Evolutionary conservation across 2,113 vertebrate genomes (phyloP).

Genomic region (Heloderma charlesbogerti): DNA sequence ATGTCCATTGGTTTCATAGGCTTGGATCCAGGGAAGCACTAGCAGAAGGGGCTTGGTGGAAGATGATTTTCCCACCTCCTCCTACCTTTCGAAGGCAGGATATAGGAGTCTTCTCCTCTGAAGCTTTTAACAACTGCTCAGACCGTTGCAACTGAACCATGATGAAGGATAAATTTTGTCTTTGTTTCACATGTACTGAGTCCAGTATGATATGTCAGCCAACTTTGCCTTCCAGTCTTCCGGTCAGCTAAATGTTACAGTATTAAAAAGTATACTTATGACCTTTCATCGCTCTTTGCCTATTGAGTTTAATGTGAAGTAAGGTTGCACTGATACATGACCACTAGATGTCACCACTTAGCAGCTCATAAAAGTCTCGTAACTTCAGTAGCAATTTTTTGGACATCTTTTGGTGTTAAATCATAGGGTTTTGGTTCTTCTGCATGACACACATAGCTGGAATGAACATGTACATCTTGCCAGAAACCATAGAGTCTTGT

Average conservation of each 20-base stretch:
- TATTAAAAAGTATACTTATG: not conserved
- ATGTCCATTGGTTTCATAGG: not conserved
- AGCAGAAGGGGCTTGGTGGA: not conserved
- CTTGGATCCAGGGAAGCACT: not conserved
- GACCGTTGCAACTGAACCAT: not conserved
- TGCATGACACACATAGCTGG: not conserved
- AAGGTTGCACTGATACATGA: not conserved
- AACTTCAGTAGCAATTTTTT: not conserved
- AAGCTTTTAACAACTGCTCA: not conserved
- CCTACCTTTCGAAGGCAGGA: not conserved
- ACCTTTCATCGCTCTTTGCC: not conserved
- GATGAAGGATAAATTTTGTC: not conserved
- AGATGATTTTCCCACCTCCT: not conserved
- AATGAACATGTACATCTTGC: not conserved
- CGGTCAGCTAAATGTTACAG: not conserved
- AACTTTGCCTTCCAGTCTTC: not conserved
- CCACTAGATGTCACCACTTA: slow-evolving; percentile 40
- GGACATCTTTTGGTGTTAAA: not conserved
- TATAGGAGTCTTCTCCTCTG: not conserved
- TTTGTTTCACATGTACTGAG: not conserved
- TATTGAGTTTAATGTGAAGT: not conserved
- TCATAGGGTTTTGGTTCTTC: not conserved
- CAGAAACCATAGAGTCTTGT: not conserved
- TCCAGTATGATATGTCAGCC: not conserved
- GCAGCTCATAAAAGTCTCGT: slow-evolving; percentile 5